Conservation (phyloP, 2,888 invertebrate species). For the Sipha maydis region DNA sequence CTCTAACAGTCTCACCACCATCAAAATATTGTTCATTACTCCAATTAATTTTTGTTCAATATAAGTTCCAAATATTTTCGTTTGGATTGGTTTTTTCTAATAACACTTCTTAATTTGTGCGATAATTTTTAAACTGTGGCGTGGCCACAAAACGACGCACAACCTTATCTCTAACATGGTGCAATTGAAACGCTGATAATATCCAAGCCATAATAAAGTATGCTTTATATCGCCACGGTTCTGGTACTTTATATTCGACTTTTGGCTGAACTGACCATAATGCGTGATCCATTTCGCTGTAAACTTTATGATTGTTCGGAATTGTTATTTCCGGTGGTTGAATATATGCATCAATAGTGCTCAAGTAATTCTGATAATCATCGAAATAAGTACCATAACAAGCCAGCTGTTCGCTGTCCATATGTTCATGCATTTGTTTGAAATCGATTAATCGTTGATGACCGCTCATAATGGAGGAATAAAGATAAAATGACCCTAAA, state of each 20-base stretch:
- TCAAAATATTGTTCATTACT: neutral
- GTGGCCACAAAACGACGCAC: conserved; percentile 46
- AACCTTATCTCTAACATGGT: conserved; percentile 38
- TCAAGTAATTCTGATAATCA: conserved; percentile 43
- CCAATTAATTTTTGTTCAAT: neutral
- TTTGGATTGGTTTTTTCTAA: neutral
- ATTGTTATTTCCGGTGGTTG: neutral
- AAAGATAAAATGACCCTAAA: conserved; percentile 26
- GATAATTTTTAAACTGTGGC: conserved; percentile 31
- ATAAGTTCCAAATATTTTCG: no score
- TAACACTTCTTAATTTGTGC: neutral
- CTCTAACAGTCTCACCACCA: no score
- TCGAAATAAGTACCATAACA: conserved; percentile 25
- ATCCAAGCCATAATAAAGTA: conserved; percentile 29
- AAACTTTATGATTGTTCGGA: conserved; percentile 25
- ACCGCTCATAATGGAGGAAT: conserved; percentile 35
- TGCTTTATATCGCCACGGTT: conserved; percentile 42
- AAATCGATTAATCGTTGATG: conserved; percentile 34
- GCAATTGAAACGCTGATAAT: conserved; percentile 23
- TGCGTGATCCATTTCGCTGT: conserved; percentile 25
- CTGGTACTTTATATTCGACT: conserved; percentile 31
- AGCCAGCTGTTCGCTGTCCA: conserved; percentile 15
- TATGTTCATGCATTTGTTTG: neutral
- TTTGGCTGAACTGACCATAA: conserved; percentile 20
- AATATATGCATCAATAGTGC: conserved; percentile 35